These are phyloP conservation scores for Eilema griseolum DNA, from an alignment of 2,888 invertebrate genomes.

Conservation along the genomic window DNA sequence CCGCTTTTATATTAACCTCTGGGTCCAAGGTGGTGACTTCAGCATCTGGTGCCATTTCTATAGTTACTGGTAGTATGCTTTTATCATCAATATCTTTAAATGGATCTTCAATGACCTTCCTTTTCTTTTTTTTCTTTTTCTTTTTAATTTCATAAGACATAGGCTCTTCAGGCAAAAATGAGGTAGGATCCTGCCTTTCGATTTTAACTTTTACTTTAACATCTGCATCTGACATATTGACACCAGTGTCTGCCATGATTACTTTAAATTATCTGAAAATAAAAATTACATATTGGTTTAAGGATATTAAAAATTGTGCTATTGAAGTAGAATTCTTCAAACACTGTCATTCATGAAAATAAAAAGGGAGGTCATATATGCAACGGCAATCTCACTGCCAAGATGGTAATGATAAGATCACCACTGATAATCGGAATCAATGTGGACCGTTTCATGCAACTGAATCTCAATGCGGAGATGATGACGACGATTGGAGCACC, in stretches of 20 bases:
- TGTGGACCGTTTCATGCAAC: too few species aligned
- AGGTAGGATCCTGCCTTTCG: slow-evolving; percentile 73
- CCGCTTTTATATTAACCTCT: slow-evolving; percentile 79
- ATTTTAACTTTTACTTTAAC: slow-evolving; percentile 30
- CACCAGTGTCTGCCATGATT: slow-evolving; percentile 41
- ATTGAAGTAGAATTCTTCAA: background rate
- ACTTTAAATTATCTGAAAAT: slow-evolving; percentile 31
- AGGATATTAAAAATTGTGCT: background rate
- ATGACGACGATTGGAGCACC: too few species aligned
- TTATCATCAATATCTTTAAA: slow-evolving; percentile 73
- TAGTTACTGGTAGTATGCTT: slow-evolving; percentile 33
- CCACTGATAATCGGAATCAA: too few species aligned
- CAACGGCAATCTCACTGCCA: too few species aligned
- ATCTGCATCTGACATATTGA: slow-evolving; percentile 45
- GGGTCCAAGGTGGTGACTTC: slow-evolving; percentile 61
- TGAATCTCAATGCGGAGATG: too few species aligned
- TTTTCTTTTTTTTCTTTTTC: slow-evolving; percentile 79
- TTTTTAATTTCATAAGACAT: slow-evolving; percentile 80
- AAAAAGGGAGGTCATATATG: too few species aligned
- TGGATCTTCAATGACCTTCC: slow-evolving; percentile 69
- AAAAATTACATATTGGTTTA: background rate
- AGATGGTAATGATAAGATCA: background rate
- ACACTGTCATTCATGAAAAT: background rate
- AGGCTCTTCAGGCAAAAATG: slow-evolving; percentile 76
- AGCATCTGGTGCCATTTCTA: slow-evolving; percentile 32